Percentiles rank a stretch among this genome's conserved stretches.
phyloP scores from a whole-genome alignment of 2,113 vertebrate genomes.

The Australoheros scitulus region DNA sequence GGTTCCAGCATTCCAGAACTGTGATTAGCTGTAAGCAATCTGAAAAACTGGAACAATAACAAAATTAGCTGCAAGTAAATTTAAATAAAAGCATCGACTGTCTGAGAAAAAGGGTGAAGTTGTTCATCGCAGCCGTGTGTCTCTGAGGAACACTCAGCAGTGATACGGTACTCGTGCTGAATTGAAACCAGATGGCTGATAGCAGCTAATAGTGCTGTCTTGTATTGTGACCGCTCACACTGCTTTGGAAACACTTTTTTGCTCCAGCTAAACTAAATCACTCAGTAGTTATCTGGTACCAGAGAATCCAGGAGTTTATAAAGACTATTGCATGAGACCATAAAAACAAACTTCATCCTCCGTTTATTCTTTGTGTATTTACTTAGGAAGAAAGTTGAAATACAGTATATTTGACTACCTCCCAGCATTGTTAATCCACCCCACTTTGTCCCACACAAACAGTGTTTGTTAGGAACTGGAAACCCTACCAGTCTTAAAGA shows the following conservation, averaged over 20 bases:
- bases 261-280: background rate
- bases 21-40: background rate
- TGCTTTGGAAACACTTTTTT: background rate
- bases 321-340: no score
- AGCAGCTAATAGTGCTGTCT: background rate
- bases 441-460: no score
- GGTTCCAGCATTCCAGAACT: background rate
- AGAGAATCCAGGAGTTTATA: no score
- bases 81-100: background rate
- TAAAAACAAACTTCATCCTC: no score
- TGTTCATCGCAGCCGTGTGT: background rate
- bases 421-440: no score
- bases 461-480: no score
- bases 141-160: constrained; percentile 10
- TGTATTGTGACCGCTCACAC: background rate
- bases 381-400: no score
- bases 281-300: background rate
- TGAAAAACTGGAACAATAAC: background rate
- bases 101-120: background rate
- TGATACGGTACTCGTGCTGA: background rate
- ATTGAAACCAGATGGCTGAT: constrained; percentile 50
- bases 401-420: no score
- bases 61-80: background rate
- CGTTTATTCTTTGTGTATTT: no score
- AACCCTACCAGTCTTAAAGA: no score